Percentiles rank a stretch among this genome's conserved stretches.
Evolutionary conservation across 37 sponge, comb jelly and placozoan genomes (phyloP).

Genomic region (Aplysina aerophoba): DNA sequence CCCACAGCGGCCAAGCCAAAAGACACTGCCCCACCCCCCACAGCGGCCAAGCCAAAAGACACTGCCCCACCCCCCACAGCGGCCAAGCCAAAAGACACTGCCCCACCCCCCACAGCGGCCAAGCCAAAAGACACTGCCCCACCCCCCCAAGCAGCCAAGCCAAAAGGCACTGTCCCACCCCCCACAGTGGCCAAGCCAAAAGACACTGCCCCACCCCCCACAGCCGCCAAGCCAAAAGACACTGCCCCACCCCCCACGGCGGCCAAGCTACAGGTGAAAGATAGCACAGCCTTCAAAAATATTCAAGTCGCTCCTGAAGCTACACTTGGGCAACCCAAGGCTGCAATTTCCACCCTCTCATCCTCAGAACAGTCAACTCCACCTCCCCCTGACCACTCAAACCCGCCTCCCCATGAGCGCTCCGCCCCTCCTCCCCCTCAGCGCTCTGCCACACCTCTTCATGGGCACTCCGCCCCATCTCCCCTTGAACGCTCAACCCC

Average conservation of each 20-base stretch:
- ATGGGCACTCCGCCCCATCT: no score
- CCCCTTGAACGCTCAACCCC: no score
- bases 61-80: background rate
- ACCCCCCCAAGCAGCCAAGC: background rate
- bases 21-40: background rate
- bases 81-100: background rate
- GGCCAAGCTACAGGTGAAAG: background rate
- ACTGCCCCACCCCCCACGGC: background rate
- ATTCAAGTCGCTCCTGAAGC: no score
- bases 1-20: constrained; percentile 4
- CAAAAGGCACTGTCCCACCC: background rate
- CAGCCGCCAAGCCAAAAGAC: background rate
- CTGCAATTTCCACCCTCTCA: no score
- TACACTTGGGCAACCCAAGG: no score
- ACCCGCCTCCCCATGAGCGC: no score
- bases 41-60: background rate
- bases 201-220: background rate
- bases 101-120: background rate
- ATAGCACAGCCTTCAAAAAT: no score
- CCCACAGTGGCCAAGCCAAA: background rate
- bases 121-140: background rate
- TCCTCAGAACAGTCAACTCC: no score
- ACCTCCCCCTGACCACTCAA: no score
- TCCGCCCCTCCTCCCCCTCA: no score
- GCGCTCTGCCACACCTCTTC: no score